Evolutionary conservation across 2,888 invertebrate genomes (phyloP), one percentile per base, ranked within the genome.

Genomic region (Abrostola triplasia): DNA sequence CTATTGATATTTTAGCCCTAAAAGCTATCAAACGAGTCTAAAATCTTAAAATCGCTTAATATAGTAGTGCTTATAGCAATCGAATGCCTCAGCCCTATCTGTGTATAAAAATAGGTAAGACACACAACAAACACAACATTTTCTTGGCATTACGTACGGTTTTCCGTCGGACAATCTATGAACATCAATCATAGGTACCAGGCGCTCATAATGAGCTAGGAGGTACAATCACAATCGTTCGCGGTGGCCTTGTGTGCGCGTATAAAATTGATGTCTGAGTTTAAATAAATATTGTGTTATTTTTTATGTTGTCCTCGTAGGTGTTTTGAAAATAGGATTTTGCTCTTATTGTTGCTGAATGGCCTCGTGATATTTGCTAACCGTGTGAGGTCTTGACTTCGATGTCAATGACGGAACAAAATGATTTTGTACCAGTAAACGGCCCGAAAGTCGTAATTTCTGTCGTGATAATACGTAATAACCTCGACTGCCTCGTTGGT

Each of bases 141-240:
- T 73, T 70, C 76, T 70, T 50, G 56, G 38, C 59, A 73, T 73
- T 62, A 71, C 55, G 64, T 72, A 81, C 69, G 58, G 51, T 72
- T 72, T 72, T 75, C 72, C 64, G 52, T 47, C 55, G 70, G 55
- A 72, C 72, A 70, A 72, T 74, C 60, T 74, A 64, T 63, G 72
- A 56, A 62, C 80, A 80, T 81, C 80, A 73, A 67, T 70, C 75
- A 72, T 63, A 64, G 56, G 56, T 75, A 84, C 83, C 61, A 81
- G 79, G 79, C 76, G 56, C 54, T n/a, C 76, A 82, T 81, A 79
- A 79, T 73, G 64, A 77, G 61, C 62, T 47, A 73, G 61, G 80
- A 80, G 80, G 49, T 59, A 68, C 76, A 68, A 71, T 70, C 76
- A 79, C 74, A 71, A 75, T 77, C 71, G 68, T 73, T 81, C 79